Base-by-base conservation (phyloP, 1,140 invertebrate genomes). In the Dysdera silvatica region DNA sequence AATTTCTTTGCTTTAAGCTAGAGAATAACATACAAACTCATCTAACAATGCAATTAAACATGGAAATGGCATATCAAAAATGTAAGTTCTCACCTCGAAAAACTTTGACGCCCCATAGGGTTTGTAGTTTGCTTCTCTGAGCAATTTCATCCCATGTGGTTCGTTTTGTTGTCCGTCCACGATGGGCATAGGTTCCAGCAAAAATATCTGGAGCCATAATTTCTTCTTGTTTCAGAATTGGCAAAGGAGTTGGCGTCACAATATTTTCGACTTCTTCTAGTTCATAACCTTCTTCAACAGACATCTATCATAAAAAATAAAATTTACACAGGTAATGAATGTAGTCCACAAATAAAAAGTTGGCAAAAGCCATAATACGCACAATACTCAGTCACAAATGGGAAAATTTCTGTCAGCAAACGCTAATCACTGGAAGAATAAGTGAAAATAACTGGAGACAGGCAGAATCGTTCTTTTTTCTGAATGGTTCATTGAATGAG, bases 121-220 rank as follows among this genome's bases (percentile, higher is more conserved):
- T 65, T 31, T 65, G 63, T 5, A 61, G 37, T 49, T 65, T 65
- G 29, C 63, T 65, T 43, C 63, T 60, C 35, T 65, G 56, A 16
- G 63, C 63, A 33, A 65, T 60, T 49, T 65, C 63, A 48, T 65
- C 63, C 63, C 63, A 65, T 24, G 56, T 60, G 12, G 54, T 60
- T 3, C 57, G 49, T 20, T 60, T 65, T 31, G 63, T 60, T 2
- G 57, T 65, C 29, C 63, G 37, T 14, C 63, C 63, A 18, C 53
- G 54, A 14, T 58, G 62, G 12, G 61, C 55, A 24, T 63, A 63
- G 7, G 32, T 53, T 28, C 43, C 51, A 6, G 45, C 29, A 3
- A 63, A 14, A 20, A 53, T 52, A 8, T 63, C 61, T 1, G 61
- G 35, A 49, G 56, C 51, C 3, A 56, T 31, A 20, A 53, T n/a